Conservation (phyloP, 92 coral and sea anemone species). For the Phenganax subtilis region DNA sequence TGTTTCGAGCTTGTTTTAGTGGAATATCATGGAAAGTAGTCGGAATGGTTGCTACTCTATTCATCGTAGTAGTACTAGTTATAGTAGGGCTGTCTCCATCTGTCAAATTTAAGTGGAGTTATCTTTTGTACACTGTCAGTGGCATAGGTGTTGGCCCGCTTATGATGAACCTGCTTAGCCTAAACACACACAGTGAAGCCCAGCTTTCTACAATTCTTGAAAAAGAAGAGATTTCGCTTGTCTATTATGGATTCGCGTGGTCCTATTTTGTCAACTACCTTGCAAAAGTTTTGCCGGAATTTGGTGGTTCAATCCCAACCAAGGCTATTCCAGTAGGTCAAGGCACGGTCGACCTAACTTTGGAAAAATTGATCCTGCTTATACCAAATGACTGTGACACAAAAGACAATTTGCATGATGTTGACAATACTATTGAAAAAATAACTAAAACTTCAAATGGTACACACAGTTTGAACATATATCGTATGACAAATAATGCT, state of each 20-base stretch:
- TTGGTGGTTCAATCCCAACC: background rate
- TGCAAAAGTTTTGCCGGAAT: background rate
- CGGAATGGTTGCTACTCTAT: too few relatives aligned
- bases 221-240: background rate
- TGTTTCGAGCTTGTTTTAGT: too few relatives aligned
- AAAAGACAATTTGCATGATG: background rate
- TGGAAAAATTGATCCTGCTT: background rate
- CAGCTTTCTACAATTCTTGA: background rate
- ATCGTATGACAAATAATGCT: background rate
- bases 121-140: background rate
- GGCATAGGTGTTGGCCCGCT: background rate
- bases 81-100: too few relatives aligned
- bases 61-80: too few relatives aligned
- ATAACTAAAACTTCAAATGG: background rate
- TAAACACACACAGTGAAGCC: background rate
- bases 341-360: background rate
- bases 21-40: too few relatives aligned
- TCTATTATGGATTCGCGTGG: background rate
- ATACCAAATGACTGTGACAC: slow-evolving; percentile 1
- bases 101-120: too few relatives aligned
- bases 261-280: background rate
- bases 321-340: too few relatives aligned
- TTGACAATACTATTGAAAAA: background rate
- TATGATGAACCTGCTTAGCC: background rate
- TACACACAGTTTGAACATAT: background rate